These are phyloP conservation scores for Merops nubicus DNA, from an alignment of 2,113 vertebrate species.

Conservation along the genomic window DNA sequence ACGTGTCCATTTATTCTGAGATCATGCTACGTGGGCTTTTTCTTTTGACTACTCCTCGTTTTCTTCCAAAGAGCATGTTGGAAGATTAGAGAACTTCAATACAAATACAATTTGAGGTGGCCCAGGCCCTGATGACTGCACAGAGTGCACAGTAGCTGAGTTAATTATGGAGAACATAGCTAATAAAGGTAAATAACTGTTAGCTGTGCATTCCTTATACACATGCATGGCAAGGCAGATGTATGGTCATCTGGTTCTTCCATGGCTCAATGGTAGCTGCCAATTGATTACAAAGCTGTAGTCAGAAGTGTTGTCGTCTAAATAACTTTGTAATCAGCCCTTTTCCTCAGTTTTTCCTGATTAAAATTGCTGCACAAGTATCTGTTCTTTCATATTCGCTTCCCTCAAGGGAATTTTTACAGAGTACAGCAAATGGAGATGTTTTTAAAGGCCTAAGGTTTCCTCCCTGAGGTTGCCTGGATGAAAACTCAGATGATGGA, in stretches of 20 bases:
- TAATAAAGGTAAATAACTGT: slow-evolving; percentile 22
- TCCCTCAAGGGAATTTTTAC: neutral
- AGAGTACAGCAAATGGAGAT: neutral
- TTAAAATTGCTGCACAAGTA: slow-evolving; percentile 38
- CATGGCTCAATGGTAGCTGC: neutral
- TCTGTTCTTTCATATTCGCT: neutral
- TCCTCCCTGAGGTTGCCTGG: neutral
- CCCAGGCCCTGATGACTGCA: neutral
- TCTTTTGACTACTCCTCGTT: neutral
- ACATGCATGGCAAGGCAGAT: neutral
- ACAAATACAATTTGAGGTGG: neutral
- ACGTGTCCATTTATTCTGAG: neutral
- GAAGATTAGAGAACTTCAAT: neutral
- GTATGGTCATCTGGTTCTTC: neutral
- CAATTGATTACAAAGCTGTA: slow-evolving; percentile 31
- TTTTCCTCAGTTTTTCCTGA: slow-evolving; percentile 11
- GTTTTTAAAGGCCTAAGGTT: neutral
- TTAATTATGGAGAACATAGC: neutral
- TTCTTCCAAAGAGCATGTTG: neutral
- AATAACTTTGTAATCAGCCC: slow-evolving; percentile 47
- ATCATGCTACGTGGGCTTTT: rapidly evolving
- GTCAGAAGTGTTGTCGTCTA: neutral
- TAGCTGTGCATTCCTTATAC: neutral
- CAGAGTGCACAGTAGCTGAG: neutral
- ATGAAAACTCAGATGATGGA: rapidly evolving